phyloP scores from a whole-genome alignment of 2,113 vertebrate genomes.

The Cranoglanis bouderius region DNA sequence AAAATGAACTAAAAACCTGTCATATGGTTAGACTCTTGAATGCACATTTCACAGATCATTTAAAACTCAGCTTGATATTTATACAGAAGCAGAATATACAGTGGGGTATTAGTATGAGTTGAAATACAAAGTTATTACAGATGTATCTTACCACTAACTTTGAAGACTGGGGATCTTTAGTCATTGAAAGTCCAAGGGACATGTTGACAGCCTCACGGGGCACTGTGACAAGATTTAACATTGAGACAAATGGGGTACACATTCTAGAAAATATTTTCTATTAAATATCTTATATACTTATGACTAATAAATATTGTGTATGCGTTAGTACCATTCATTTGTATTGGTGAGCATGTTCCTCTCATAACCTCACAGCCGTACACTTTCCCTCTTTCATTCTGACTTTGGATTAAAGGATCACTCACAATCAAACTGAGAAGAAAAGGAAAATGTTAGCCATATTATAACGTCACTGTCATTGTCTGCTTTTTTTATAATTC shows the following conservation, averaged over 20 bases:
- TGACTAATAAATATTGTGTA: not conserved
- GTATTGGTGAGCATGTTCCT: constrained; percentile 11
- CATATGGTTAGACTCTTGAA: not conserved
- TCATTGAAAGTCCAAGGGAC: constrained; percentile 73
- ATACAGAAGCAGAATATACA: not conserved
- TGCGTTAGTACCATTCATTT: constrained; percentile 8
- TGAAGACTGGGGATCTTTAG: constrained; percentile 33
- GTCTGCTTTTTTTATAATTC: not conserved
- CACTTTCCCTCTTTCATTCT: constrained; percentile 53
- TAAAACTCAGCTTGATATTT: not conserved
- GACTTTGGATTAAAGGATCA: constrained; percentile 63
- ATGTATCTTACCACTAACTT: constrained; percentile 61
- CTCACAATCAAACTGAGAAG: constrained; percentile 68
- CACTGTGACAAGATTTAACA: constrained; percentile 51
- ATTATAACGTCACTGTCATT: not conserved
- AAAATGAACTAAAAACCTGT: not conserved
- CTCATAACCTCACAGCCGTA: constrained; percentile 47
- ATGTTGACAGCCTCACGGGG: constrained; percentile 64
- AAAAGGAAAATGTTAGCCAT: constrained; percentile 5
- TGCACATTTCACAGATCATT: not conserved
- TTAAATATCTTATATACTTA: not conserved
- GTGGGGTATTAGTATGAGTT: not conserved
- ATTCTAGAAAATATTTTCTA: not conserved
- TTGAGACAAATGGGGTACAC: not conserved
- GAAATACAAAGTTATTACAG: not conserved